These are phyloP conservation scores for Drosophila aldrichi DNA, from an alignment of 2,888 invertebrate species.

Conservation along the genomic window DNA sequence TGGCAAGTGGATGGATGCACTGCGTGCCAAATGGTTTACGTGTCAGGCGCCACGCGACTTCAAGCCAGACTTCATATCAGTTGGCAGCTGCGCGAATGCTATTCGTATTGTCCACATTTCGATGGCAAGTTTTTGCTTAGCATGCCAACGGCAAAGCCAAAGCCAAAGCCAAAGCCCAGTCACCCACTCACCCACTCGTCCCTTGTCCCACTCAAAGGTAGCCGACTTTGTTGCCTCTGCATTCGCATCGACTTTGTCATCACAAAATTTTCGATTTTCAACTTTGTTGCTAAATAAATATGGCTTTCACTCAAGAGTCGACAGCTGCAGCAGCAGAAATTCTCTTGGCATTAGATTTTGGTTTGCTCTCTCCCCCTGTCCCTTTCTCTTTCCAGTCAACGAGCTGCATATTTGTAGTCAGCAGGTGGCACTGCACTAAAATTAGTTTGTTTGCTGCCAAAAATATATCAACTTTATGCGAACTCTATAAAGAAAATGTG, in stretches of 20 bases:
- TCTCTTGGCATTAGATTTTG: slow-evolving; percentile 26
- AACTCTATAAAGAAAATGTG: neutral
- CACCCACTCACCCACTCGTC: neutral
- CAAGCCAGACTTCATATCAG: slow-evolving; percentile 30
- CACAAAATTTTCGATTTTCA: slow-evolving; percentile 52
- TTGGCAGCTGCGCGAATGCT: slow-evolving; percentile 24
- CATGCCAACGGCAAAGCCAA: slow-evolving; percentile 22
- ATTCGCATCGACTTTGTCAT: slow-evolving; percentile 46
- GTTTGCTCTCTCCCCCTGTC: neutral
- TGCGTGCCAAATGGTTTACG: slow-evolving; percentile 82
- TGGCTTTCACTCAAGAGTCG: slow-evolving; percentile 9
- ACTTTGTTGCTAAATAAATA: slow-evolving; percentile 65
- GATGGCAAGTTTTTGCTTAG: slow-evolving; percentile 48
- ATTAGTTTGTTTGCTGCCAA: slow-evolving; percentile 12
- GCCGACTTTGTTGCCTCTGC: slow-evolving; percentile 37
- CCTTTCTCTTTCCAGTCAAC: slow-evolving; percentile 8
- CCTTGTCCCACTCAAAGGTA: neutral
- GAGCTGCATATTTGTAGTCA: slow-evolving; percentile 18
- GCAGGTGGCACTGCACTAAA: slow-evolving; percentile 3
- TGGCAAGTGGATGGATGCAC: slow-evolving; percentile 46
- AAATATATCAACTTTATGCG: neutral
- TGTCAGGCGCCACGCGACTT: slow-evolving; percentile 57
- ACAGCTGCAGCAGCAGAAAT: slow-evolving; percentile 1
- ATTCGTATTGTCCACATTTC: slow-evolving; percentile 46
- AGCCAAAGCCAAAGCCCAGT: too few species aligned